These are phyloP conservation scores for Neolamprologus sp. DNA, from an alignment of 2,113 vertebrate species.

Conservation along the genomic window DNA sequence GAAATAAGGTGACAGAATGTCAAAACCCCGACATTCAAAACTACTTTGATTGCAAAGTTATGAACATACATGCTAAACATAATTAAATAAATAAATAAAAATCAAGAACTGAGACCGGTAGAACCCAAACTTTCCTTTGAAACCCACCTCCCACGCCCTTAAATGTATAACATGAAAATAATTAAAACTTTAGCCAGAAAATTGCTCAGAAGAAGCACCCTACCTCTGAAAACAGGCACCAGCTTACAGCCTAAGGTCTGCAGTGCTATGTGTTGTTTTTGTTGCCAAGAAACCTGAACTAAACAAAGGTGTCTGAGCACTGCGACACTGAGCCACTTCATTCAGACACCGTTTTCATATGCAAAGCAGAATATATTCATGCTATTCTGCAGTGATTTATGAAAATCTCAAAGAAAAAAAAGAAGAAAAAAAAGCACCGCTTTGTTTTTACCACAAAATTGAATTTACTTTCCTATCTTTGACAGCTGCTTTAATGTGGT, in stretches of 20 bases:
- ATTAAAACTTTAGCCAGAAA: not conserved
- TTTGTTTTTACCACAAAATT: not conserved
- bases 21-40: not conserved
- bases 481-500: not conserved
- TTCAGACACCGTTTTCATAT: not conserved
- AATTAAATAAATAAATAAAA: not conserved
- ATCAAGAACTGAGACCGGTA: not conserved
- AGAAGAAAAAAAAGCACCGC: accelerated
- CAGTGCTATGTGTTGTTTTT: constrained; percentile 25
- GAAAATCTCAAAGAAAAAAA: not conserved
- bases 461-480: not conserved
- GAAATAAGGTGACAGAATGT: not conserved
- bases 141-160: not conserved
- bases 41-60: not conserved
- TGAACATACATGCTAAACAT: not conserved
- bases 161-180: not conserved
- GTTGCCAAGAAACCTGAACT: constrained; percentile 62
- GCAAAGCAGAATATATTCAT: not conserved
- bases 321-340: not conserved
- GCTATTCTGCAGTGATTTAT: not conserved
- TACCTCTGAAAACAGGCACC: constrained; percentile 6
- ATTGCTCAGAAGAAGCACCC: not conserved
- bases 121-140: not conserved
- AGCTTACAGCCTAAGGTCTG: not conserved
- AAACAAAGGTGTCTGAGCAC: constrained; percentile 14